Conservation (phyloP, 2,888 invertebrate genomes). For the Frankliniella fusca region DNA sequence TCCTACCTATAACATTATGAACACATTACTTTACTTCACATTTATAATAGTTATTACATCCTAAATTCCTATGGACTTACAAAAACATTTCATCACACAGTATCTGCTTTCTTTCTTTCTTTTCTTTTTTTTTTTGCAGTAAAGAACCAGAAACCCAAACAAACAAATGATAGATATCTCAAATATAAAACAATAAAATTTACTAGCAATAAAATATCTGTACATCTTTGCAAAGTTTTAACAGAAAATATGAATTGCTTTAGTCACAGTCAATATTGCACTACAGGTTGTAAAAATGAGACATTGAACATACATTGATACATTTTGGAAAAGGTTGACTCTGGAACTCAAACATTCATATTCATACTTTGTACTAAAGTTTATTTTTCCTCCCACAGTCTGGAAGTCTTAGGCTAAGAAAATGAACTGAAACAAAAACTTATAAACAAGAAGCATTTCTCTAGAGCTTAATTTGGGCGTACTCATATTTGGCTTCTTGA, state of each 20-base stretch:
- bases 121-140: background rate
- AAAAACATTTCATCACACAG: conserved; percentile 1
- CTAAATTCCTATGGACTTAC: background rate
- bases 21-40: background rate
- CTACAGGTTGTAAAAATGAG: background rate
- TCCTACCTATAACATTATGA: conserved; percentile 4
- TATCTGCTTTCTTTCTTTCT: background rate
- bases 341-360: background rate
- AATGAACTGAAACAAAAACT: background rate
- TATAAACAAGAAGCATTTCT: background rate
- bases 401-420: background rate
- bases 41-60: background rate
- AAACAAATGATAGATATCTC: background rate
- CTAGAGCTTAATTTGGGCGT: no score
- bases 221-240: no score
- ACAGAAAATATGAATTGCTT: background rate
- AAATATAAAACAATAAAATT: background rate
- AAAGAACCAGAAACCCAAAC: background rate
- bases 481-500: no score
- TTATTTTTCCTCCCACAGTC: background rate
- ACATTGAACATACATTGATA: background rate
- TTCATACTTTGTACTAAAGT: background rate
- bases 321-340: background rate
- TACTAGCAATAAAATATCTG: background rate
- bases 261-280: conserved; percentile 1